Evolutionary conservation across 2,797 vertebrate genomes (phyloP).

Genomic region (Myripristis jacobus): DNA sequence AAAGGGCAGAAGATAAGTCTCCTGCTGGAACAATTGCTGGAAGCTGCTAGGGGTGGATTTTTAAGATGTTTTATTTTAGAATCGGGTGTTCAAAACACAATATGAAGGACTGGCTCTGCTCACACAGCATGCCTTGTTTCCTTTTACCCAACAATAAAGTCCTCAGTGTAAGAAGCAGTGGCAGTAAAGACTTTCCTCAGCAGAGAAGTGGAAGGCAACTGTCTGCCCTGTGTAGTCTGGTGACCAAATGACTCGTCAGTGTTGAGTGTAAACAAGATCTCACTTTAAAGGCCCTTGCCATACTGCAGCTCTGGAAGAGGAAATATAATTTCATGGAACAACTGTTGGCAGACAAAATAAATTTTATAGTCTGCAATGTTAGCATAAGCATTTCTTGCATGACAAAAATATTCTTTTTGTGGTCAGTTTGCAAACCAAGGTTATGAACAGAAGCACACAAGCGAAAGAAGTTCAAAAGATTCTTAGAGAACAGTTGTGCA

Average conservation of each 20-base stretch:
- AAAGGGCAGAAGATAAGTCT: conserved; percentile 78
- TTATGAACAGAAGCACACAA: conserved; percentile 8
- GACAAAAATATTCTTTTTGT: conserved; percentile 9
- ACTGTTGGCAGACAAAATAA: conserved; percentile 16
- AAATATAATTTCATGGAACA: background rate
- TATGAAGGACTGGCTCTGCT: conserved; percentile 61
- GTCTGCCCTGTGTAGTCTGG: conserved; percentile 29
- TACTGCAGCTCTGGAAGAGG: conserved; percentile 6
- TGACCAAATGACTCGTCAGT: conserved; percentile 43
- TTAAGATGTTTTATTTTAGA: conserved; percentile 82
- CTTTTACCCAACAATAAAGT: conserved; percentile 60
- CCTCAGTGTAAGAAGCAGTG: conserved; percentile 61
- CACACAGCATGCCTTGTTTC: conserved; percentile 73
- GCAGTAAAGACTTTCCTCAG: conserved; percentile 50
- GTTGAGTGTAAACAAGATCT: conserved; percentile 38
- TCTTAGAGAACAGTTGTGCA: conserved; percentile 5
- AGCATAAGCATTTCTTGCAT: conserved; percentile 19
- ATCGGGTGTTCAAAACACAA: conserved; percentile 73
- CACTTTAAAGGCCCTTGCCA: conserved; percentile 21
- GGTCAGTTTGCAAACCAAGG: background rate
- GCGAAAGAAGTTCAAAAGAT: background rate
- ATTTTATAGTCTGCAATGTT: conserved; percentile 3
- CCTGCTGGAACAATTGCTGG: conserved; percentile 84
- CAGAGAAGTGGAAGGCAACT: conserved; percentile 13
- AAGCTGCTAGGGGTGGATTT: conserved; percentile 76